A percentile compares a stretch with the other conserved stretches of the same genome.
phyloP scores from a whole-genome alignment of 2,888 invertebrate genomes.

The Thereva unica region DNA sequence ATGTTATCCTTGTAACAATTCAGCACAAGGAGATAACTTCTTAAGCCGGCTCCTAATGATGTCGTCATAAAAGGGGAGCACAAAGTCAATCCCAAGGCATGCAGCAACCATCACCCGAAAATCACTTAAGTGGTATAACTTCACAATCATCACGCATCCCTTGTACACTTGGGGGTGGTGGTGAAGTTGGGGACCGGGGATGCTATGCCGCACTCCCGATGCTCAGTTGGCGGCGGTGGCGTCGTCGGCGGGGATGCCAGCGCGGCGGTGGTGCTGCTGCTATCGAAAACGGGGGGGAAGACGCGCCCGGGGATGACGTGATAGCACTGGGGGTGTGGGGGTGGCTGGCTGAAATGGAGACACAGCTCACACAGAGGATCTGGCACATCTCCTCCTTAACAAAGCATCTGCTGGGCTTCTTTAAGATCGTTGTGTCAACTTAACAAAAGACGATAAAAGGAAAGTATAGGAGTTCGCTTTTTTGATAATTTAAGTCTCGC shows the following conservation, averaged over 20 bases:
- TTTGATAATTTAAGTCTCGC: constrained; percentile 19
- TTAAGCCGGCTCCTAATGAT: constrained; percentile 36
- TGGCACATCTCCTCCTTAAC: constrained; percentile 16
- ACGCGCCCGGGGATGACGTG: neutral
- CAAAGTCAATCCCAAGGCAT: constrained; percentile 36
- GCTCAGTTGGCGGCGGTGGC: too few relatives aligned
- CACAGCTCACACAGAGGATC: too few relatives aligned
- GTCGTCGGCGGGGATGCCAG: neutral
- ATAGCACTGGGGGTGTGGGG: too few relatives aligned
- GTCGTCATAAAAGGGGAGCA: constrained; percentile 31
- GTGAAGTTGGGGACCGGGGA: neutral
- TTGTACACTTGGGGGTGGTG: neutral
- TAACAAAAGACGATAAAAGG: constrained; percentile 17
- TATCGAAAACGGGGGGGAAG: neutral
- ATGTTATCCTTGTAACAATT: constrained; percentile 38
- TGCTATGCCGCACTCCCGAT: too few relatives aligned
- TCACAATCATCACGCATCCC: constrained; percentile 35
- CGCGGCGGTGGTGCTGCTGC: neutral
- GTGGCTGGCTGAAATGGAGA: too few relatives aligned
- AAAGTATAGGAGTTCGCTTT: constrained; percentile 5
- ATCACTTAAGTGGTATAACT: constrained; percentile 38
- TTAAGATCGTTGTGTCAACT: neutral
- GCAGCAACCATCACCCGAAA: constrained; percentile 33
- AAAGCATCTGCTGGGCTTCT: constrained; percentile 3
- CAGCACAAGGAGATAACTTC: constrained; percentile 37